Evolutionary conservation across 1,140 invertebrate species (phyloP), one percentile per base, ranked within the genome.

Genomic region (Trissolcus basalis): DNA sequence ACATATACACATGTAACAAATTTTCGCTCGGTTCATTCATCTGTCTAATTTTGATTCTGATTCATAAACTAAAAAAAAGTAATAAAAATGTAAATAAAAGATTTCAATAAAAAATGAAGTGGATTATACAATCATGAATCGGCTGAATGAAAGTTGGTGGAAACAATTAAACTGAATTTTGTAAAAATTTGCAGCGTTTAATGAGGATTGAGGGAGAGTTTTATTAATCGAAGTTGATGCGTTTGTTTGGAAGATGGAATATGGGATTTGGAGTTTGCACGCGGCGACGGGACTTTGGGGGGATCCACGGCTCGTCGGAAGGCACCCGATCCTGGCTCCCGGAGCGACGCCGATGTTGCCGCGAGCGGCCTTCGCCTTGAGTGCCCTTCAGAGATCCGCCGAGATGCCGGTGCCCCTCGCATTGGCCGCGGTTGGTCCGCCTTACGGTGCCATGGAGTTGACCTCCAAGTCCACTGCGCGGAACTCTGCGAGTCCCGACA

Each of bases 231-330:
- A n/a, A 9, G 5, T 53, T 53, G 27, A 33, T 32, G 3, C 1
- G 1, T 39, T 59, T 65, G 1, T 27, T 27, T 27, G 1, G 0
- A 53, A 88, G 87, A 88, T 88, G 87, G 87, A 88, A 86, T 88
- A 88, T 87, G 87, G 86, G 79, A 87, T 87, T 77, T 88, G 87
- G 83, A 83, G 81, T 83, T 83, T 87, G 63, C 85, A 87, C 68
- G 85, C 83, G 72, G 84, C 86, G 81, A 80, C 81, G 73, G 83
- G 85, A 83, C 82, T 86, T 70, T 86, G 85, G 87, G 84, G 82
- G 67, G 83, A 87, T 80, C 80, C 82, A 77, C 82, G 82, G 78
- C 80, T 87, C 78, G 78, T 79, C 80, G 82, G 82, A 79, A 82
- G 82, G 60, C 81, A 85, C 56, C 80, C 84, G 51, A 85, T 85